Evolutionary conservation across 2,888 invertebrate genomes (phyloP).

Genomic region (Phymatocera aterrima): DNA sequence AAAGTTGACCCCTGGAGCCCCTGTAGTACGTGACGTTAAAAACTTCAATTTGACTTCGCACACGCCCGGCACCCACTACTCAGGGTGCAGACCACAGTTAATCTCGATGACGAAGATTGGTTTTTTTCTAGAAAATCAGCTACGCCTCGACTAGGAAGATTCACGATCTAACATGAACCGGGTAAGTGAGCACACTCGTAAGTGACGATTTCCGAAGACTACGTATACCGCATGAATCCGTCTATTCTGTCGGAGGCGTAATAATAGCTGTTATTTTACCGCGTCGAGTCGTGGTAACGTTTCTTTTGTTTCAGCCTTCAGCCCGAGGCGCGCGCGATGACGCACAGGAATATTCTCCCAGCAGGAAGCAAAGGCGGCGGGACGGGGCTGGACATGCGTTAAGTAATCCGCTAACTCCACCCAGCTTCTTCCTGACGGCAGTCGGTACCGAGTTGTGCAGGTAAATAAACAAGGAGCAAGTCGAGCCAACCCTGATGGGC

Average conservation of each 20-base stretch:
- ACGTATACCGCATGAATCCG: not conserved
- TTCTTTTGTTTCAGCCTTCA: slow-evolving; percentile 1
- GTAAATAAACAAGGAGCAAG: slow-evolving; percentile 9
- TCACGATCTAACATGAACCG: not conserved
- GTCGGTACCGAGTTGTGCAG: not conserved
- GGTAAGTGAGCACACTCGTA: not conserved
- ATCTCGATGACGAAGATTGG: too few species aligned
- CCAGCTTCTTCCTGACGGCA: slow-evolving; percentile 2
- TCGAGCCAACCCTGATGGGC: not conserved
- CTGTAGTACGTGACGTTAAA: slow-evolving; percentile 8
- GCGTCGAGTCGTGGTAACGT: not conserved
- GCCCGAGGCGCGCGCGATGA: slow-evolving; percentile 23
- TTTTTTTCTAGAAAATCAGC: too few species aligned
- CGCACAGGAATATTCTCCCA: slow-evolving; percentile 3
- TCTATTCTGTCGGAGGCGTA: not conserved
- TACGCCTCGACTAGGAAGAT: too few species aligned
- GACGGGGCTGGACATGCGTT: not conserved
- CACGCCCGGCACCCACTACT: not conserved
- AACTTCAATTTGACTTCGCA: not conserved
- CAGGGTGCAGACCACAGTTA: not conserved
- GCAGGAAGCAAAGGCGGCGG: slow-evolving; percentile 1
- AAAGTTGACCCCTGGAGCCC: not conserved
- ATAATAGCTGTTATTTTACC: not conserved
- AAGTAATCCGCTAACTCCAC: slow-evolving; percentile 12
- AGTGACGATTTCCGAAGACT: not conserved